Conservation (phyloP, 2,888 invertebrate genomes). For the Syrphus vitripennis region DNA sequence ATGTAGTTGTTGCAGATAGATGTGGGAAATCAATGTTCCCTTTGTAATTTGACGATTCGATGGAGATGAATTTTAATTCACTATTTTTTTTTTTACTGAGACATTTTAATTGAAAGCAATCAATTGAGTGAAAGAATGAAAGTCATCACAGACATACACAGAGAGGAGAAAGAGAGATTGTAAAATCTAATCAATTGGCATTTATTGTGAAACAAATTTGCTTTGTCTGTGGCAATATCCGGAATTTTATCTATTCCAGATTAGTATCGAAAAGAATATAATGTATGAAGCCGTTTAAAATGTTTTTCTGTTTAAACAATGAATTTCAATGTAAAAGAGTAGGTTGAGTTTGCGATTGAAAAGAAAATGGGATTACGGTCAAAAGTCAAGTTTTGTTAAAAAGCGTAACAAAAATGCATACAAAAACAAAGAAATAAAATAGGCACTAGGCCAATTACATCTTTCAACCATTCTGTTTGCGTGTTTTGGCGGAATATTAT, state of each 20-base stretch:
- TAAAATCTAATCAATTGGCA: background rate
- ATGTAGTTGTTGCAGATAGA: background rate
- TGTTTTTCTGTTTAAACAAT: background rate
- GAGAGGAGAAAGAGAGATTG: background rate
- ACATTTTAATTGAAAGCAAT: background rate
- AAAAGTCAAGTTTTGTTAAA: no score
- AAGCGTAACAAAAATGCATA: no score
- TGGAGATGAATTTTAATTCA: constrained; percentile 1
- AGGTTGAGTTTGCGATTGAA: background rate
- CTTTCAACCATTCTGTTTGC: no score
- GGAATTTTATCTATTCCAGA: background rate
- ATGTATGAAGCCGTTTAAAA: background rate
- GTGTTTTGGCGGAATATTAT: no score
- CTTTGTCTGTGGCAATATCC: background rate
- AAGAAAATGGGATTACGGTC: no score
- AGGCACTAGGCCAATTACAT: no score
- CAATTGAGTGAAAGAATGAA: background rate
- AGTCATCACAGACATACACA: no score
- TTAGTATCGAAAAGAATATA: background rate
- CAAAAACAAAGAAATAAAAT: no score
- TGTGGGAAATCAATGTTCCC: background rate
- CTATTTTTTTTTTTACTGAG: background rate
- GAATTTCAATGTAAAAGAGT: background rate
- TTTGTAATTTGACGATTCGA: background rate
- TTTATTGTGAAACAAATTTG: constrained; percentile 1